phyloP scores from a whole-genome alignment of 1,140 invertebrate species.

The Camponotus pennsylvanicus region DNA sequence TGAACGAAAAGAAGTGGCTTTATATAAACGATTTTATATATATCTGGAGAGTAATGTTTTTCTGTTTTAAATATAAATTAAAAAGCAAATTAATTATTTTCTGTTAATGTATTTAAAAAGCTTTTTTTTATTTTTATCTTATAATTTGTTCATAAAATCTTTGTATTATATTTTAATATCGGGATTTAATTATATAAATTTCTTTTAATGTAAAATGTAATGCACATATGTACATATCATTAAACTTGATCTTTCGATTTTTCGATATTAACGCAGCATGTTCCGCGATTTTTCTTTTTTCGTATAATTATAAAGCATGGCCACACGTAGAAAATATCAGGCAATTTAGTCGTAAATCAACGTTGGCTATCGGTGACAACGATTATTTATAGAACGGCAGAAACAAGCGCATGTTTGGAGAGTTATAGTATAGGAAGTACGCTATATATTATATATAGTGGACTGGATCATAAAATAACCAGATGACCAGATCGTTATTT shows the following conservation, averaged over 20 bases:
- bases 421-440: conserved; percentile 42
- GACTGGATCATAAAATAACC: conserved; percentile 53
- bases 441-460: conserved; percentile 36
- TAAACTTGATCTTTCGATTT: conserved; percentile 16
- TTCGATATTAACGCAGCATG: conserved; percentile 1
- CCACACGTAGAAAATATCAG: conserved; percentile 21
- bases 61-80: too few relatives aligned
- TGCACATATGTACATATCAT: not conserved
- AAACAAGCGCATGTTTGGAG: conserved; percentile 44
- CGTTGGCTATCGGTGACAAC: conserved; percentile 55
- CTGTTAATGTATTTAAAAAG: not conserved
- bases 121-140: not conserved
- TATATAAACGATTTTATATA: too few relatives aligned
- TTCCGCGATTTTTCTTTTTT: conserved; percentile 24
- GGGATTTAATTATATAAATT: not conserved
- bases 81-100: too few relatives aligned
- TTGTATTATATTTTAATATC: conserved; percentile 1
- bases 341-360: conserved; percentile 56
- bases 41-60: too few relatives aligned
- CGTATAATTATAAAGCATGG: conserved; percentile 43
- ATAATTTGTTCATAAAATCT: too few relatives aligned
- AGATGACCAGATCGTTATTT: conserved; percentile 18
- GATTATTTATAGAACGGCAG: conserved; percentile 52
- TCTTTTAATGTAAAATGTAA: not conserved
- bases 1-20: too few relatives aligned